Evolutionary conservation across 2,797 vertebrate genomes (phyloP), one percentile per base, ranked within the genome.

Genomic region (Pterois miles): DNA sequence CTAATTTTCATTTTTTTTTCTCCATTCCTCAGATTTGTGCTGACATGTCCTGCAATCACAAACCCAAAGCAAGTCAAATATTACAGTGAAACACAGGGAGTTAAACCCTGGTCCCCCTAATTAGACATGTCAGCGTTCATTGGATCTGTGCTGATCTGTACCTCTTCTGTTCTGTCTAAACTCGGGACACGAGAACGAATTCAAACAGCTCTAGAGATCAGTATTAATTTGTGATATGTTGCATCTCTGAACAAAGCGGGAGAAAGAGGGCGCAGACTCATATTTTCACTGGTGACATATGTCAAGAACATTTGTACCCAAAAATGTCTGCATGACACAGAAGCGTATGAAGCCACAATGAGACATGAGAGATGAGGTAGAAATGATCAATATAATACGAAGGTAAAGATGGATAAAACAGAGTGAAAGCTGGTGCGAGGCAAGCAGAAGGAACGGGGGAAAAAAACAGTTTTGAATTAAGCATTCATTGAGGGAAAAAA

Each of bases 391-490:
- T 91, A 88, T 88, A 92, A 88, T 74, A 81, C 78, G 83, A 89
- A 90, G 88, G 86, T 91, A 87, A 88, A 89, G 87, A 90, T 88
- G 85, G 90, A 88, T 91, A 88, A 90, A 89, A 90, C 60, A 72
- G 91, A 91, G 83, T 81, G 88, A 81, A 80, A 89, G 87, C 82
- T 82, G 83, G 69, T 81, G 79, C 79, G 76, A 90, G 70, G 76
- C 74, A 72, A 53, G 88, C 80, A 70, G 80, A 73, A 80, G 68
- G 78, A 81, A 86, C 10, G 25, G 25, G 22, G 36, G 2, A 46
- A 65, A 79, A 76, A 83, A 86, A 81, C 60, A 31, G 48, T 91
- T 93, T 92, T 92, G 94, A 94, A 95, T 95, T 93, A 94, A 93
- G 87, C 90, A 92, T 93, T 93, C 93, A 90, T 88, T 90, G 86